Conservation (phyloP, 2,797 vertebrate genomes). For the Cephalopachus bancanus region DNA sequence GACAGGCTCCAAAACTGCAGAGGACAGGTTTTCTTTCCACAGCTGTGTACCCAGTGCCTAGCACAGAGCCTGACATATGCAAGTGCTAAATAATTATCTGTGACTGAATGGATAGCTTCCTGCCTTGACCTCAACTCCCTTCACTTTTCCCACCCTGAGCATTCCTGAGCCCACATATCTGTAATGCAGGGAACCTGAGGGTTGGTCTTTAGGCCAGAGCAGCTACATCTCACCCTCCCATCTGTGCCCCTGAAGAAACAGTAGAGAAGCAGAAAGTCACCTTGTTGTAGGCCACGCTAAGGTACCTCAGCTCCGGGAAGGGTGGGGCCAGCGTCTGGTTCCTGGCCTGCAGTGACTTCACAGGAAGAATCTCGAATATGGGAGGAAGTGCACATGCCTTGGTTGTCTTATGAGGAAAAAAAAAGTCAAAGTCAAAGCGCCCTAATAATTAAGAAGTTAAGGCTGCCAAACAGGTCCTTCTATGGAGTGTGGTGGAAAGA, state of each 20-base stretch:
- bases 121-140: not conserved
- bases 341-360: slow-evolving; percentile 64
- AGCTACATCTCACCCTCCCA: not conserved
- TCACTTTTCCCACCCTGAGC: not conserved
- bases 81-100: slow-evolving; percentile 17
- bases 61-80: not conserved
- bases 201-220: not conserved
- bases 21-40: not conserved
- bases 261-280: slow-evolving; percentile 84
- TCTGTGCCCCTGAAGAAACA: not conserved
- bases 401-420: slow-evolving; percentile 70
- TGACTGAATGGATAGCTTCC: not conserved
- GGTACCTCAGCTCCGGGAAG: slow-evolving; percentile 90
- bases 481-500: not conserved
- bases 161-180: not conserved
- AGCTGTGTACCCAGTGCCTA: not conserved
- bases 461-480: not conserved
- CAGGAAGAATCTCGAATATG: slow-evolving; percentile 67
- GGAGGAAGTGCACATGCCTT: slow-evolving; percentile 69
- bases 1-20: slow-evolving; percentile 6
- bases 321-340: slow-evolving; percentile 84
- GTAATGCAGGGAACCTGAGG: not conserved
- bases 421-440: slow-evolving; percentile 65
- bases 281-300: slow-evolving; percentile 94
- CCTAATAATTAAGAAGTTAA: not conserved